These are phyloP conservation scores for Galerucella nymphaeae DNA, from an alignment of 2,888 invertebrate genomes.

Conservation along the genomic window DNA sequence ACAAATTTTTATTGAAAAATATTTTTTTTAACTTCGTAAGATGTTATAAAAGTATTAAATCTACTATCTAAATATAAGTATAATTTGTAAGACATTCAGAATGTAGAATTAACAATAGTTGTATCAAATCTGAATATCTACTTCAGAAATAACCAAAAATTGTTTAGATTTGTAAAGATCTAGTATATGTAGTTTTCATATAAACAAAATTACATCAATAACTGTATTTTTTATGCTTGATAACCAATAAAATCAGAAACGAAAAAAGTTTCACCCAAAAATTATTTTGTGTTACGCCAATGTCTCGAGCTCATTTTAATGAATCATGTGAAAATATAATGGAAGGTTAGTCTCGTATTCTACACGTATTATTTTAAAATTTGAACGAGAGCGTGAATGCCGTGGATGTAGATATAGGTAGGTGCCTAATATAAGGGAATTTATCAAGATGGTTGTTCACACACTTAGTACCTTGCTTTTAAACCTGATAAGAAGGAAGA, in stretches of 20 bases:
- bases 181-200: too few relatives aligned
- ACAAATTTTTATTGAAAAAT: neutral
- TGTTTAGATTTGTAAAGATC: too few relatives aligned
- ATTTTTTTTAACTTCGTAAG: too few relatives aligned
- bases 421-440: conserved; percentile 25
- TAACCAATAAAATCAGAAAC: too few relatives aligned
- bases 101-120: too few relatives aligned
- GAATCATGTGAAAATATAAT: conserved; percentile 44
- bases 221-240: too few relatives aligned
- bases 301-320: conserved; percentile 39
- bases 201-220: too few relatives aligned
- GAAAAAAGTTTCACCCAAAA: neutral
- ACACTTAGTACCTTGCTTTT: conserved; percentile 18
- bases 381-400: conserved; percentile 36
- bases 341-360: conserved; percentile 40
- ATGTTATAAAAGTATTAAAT: too few relatives aligned
- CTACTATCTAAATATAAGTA: too few relatives aligned
- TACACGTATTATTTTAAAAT: conserved; percentile 42
- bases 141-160: too few relatives aligned
- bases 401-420: conserved; percentile 12
- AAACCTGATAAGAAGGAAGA: neutral
- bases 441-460: conserved; percentile 31
- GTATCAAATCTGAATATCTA: too few relatives aligned
- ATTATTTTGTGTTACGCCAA: conserved; percentile 5
- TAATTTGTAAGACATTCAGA: too few relatives aligned